Conservation (phyloP, 1,140 invertebrate genomes). For the Lordiphosa clarofinis region DNA sequence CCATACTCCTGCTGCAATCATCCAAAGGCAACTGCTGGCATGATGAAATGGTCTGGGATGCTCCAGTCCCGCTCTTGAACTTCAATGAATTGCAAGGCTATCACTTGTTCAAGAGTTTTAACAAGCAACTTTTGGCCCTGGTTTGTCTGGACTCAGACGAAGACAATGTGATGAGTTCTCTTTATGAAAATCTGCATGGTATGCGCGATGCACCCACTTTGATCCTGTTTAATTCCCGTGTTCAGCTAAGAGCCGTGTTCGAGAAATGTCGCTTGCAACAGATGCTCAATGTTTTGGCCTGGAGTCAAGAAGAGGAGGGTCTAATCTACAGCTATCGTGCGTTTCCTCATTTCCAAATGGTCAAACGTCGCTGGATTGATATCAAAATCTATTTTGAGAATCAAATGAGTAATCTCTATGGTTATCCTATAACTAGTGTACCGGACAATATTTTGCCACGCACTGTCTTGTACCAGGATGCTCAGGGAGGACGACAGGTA, state of each 20-base stretch:
- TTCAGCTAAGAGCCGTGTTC: slow-evolving; percentile 15
- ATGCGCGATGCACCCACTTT: slow-evolving; percentile 40
- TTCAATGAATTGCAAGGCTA: slow-evolving; percentile 23
- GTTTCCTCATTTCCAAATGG: slow-evolving; percentile 30
- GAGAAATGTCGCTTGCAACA: slow-evolving; percentile 12
- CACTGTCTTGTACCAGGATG: slow-evolving; percentile 23
- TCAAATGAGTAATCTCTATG: slow-evolving; percentile 34
- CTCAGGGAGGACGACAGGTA: slow-evolving; percentile 20
- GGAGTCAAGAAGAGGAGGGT: background rate
- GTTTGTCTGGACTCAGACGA: slow-evolving; percentile 20
- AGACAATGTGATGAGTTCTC: background rate
- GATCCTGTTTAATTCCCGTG: background rate
- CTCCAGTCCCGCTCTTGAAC: slow-evolving; percentile 23
- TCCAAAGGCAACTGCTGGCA: background rate
- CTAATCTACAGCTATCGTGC: slow-evolving; percentile 43
- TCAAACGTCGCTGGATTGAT: slow-evolving; percentile 6
- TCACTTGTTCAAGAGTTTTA: slow-evolving; percentile 16
- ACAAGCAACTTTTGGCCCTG: slow-evolving; percentile 23
- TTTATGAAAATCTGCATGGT: slow-evolving; percentile 29
- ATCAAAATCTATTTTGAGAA: slow-evolving; percentile 27
- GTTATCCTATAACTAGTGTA: slow-evolving; percentile 17
- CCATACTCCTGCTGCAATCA: slow-evolving; percentile 16
- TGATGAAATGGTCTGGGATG: background rate
- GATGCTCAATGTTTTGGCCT: slow-evolving; percentile 54
- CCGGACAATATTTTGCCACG: slow-evolving; percentile 47